Conservation (phyloP, 2,113 vertebrate species). For the Erythrolamprus reginae region DNA sequence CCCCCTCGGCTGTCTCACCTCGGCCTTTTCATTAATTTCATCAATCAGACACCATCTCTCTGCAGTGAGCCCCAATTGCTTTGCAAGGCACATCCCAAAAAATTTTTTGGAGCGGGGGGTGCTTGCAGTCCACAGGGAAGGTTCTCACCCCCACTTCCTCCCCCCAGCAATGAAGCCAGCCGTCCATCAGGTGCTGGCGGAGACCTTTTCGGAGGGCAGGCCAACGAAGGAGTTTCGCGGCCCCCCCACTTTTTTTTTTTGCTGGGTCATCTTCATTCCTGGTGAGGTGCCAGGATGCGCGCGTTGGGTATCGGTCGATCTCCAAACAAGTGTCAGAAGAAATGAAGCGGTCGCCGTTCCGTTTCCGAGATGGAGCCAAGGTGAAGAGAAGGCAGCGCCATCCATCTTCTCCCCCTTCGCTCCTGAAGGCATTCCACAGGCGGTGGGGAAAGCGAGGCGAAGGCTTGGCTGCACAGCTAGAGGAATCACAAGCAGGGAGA, state of each 20-base stretch:
- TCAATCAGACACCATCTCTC: background rate
- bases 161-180: background rate
- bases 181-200: background rate
- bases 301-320: background rate
- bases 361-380: background rate
- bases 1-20: background rate
- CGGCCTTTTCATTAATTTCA: background rate
- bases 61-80: background rate
- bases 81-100: background rate
- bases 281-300: background rate
- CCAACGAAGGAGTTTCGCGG: background rate
- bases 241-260: background rate
- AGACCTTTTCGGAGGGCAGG: background rate
- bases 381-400: background rate
- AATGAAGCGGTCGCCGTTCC: accelerated
- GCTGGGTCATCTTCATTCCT: background rate
- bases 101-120: no score
- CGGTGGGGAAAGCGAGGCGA: no score
- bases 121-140: background rate
- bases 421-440: no score
- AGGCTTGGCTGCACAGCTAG: no score
- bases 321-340: background rate
- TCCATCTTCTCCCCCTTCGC: background rate
- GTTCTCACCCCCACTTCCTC: background rate
- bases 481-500: no score